Base-by-base conservation (phyloP, 2,797 vertebrate genomes). In the Paratrypauchen microcephalus region DNA sequence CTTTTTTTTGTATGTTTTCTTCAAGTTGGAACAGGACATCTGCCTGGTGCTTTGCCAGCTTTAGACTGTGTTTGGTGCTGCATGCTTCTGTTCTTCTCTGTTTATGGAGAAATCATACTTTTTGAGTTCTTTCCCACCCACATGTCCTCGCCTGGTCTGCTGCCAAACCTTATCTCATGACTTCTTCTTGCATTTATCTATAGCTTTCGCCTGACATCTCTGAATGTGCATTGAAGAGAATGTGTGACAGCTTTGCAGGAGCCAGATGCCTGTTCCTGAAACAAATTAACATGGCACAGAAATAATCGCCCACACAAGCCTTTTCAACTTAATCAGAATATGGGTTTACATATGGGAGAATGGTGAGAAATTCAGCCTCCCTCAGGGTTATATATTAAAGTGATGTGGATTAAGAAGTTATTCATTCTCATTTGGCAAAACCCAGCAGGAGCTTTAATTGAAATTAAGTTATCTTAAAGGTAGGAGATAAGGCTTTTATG, bases 261-360 rank as follows among this genome's bases (percentile, higher is more conserved):
- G 54, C 67, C 30, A 56, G 52, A 47, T 64, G 26, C 67, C 64
- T 75, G 56, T 70, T 69, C 23, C 36, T 71, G 24, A 78, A 66
- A 81, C 67, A 80, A 77, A 68, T 69, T 50, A 47, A 83, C 76
- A 78, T 66, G 75, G 69, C 76, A 65, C 70, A 72, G 62, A 73
- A 65, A 64, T 57, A 71, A 9, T 75, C 67, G 62, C 79, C 67
- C 65, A 75, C 79, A 75, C 71, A 30, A 69, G 71, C 63, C 52
- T 69, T 65, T 79, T 30, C 39, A 70, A 55, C 41, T 74, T 56
- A 47, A 50, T 77, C 52, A 67, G 24, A 74, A 76, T 71, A 68
- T 77, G 72, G 70, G 56, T 80, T 78, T 70, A 76, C 69, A 75
- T 74, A 69, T 71, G 73, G 70, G 57, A 73, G 78, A 69, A 66